Evolutionary conservation across 2,888 invertebrate species (phyloP).

Genomic region (Noctuana brunneofusca): DNA sequence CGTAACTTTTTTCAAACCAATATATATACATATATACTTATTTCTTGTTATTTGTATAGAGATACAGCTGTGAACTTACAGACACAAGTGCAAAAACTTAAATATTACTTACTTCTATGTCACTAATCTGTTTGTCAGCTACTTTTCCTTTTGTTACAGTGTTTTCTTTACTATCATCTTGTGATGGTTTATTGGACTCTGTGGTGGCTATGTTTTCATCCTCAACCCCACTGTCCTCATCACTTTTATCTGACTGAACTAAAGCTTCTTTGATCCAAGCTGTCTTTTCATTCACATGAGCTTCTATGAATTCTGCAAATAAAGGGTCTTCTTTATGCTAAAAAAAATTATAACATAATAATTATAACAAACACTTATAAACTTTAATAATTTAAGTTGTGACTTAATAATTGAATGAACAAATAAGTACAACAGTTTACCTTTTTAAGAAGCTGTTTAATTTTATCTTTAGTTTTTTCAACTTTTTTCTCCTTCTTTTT

Average conservation of each 20-base stretch:
- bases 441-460: constrained; percentile 86
- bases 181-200: constrained; percentile 45
- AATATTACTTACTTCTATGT: constrained; percentile 84
- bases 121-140: constrained; percentile 89
- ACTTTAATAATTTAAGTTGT: background rate
- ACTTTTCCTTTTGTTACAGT: constrained; percentile 75
- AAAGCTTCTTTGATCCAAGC: constrained; percentile 70
- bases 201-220: constrained; percentile 46
- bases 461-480: constrained; percentile 77
- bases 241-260: constrained; percentile 59
- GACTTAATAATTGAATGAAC: background rate
- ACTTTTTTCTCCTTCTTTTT: constrained; percentile 61
- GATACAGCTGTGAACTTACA: background rate
- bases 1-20: no score
- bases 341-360: constrained; percentile 14
- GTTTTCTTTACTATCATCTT: constrained; percentile 43
- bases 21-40: no score
- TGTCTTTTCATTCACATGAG: constrained; percentile 85
- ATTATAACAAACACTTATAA: background rate
- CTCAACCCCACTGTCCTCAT: constrained; percentile 62
- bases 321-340: constrained; percentile 93
- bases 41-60: no score
- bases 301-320: constrained; percentile 94
- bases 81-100: background rate
- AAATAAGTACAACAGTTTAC: constrained; percentile 54